These are phyloP conservation scores for Nemotelus pantherinus DNA, from an alignment of 2,888 invertebrate species.

Conservation along the genomic window DNA sequence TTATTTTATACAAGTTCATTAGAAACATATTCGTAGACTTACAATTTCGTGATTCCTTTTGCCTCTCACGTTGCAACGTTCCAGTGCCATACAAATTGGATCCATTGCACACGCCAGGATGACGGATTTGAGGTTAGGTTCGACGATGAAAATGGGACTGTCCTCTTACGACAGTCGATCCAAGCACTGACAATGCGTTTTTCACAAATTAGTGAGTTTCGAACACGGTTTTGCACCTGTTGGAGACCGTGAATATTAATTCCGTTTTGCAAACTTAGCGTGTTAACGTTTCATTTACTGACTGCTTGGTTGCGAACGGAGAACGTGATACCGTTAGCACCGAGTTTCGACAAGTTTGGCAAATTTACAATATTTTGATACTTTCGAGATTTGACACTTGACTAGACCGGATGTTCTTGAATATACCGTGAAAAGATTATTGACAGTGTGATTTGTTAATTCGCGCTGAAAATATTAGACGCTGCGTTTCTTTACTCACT, in stretches of 20 bases:
- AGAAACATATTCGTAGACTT: slow-evolving; percentile 9
- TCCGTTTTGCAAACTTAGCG: too few relatives aligned
- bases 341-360: neutral
- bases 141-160: neutral
- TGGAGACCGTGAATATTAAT: too few relatives aligned
- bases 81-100: slow-evolving; percentile 35
- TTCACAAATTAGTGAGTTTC: too few relatives aligned
- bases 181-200: neutral
- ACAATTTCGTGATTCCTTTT: slow-evolving; percentile 41
- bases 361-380: neutral
- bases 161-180: neutral
- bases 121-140: slow-evolving; percentile 31
- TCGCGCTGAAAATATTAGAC: too few relatives aligned
- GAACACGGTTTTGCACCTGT: too few relatives aligned
- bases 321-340: slow-evolving; percentile 19
- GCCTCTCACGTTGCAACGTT: slow-evolving; percentile 29
- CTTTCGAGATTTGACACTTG: too few relatives aligned
- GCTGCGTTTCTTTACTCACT: too few relatives aligned
- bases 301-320: neutral
- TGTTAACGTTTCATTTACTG: too few relatives aligned
- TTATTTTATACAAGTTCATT: neutral
- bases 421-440: too few relatives aligned
- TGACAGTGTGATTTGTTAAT: too few relatives aligned
- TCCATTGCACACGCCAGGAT: slow-evolving; percentile 44
- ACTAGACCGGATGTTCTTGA: too few relatives aligned